Base-by-base conservation (phyloP, 2,888 invertebrate genomes). In the Lithophane socia region DNA sequence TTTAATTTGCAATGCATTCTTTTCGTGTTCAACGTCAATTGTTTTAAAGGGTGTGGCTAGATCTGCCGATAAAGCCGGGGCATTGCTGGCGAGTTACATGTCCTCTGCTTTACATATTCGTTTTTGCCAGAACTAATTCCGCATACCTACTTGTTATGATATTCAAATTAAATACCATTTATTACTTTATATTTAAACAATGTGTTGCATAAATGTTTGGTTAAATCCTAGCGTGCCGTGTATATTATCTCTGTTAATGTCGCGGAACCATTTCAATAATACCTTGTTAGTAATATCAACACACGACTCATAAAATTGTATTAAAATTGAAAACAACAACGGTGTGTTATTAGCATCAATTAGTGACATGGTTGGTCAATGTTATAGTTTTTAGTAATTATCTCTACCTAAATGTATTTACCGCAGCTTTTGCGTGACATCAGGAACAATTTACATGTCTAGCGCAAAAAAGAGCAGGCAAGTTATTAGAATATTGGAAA, bases 221-320 rank as follows among this genome's bases (percentile, higher is more conserved):
- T 75, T 75, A 72, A 82, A 74, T 74, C 72, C 47, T 66, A 72
- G 58, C 52, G 56, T 66, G 47, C 24, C n/a, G 65, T 68, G 65
- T 66, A 44, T 60, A 85, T 79, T 82, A 82, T 83, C 67, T 84
- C 61, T 68, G 71, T 74, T 86, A 86, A 86, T 82, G 77, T 69
- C 78, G 84, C 80, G 86, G 86, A 86, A 86, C 89, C 79, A 78
- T 83, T 81, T 83, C 80, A 89, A 88, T 90, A 88, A 85, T 85
- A 83, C 79, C 87, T 89, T 84, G 87, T 90, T 88, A 89, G 84
- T 84, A 82, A 74, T 88, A 86, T 87, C 78, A 87, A 88, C 86
- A 88, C 56, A 73, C 69, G 64, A 73, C 71, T 82, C 83, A 78
- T 88, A 84, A 88, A 90, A 87, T 79, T 79, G 75, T 86, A 89